Evolutionary conservation across 2,113 vertebrate species (phyloP).

Genomic region (Montifringilla adamsi): DNA sequence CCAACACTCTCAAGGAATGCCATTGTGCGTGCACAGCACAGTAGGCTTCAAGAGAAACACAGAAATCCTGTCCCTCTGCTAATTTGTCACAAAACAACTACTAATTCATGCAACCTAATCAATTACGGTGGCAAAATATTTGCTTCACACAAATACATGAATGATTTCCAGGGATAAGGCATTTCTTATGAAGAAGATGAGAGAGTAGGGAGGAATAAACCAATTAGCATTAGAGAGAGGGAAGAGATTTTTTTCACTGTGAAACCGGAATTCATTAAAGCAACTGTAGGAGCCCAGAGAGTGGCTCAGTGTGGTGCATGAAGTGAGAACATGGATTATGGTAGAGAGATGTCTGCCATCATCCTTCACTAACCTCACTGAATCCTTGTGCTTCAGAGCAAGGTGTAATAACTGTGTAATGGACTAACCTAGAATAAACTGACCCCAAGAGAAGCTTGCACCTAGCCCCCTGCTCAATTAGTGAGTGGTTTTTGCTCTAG

Average conservation of each 20-base stretch:
- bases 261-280: neutral
- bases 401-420: neutral
- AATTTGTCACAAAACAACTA: neutral
- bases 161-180: neutral
- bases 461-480: neutral
- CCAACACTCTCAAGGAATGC: neutral
- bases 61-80: neutral
- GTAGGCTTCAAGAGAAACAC: neutral
- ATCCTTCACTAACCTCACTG: neutral
- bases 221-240: neutral
- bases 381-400: neutral
- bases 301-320: neutral
- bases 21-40: neutral
- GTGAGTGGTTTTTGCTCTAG: constrained; percentile 4
- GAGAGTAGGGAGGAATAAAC: neutral
- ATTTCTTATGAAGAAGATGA: neutral
- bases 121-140: neutral
- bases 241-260: neutral
- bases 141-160: neutral
- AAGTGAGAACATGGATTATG: neutral
- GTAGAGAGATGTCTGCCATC: neutral
- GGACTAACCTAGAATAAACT: neutral
- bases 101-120: neutral
- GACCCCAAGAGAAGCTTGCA: neutral
- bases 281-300: neutral